Conservation (phyloP, 1,140 invertebrate genomes). For the Whitmania pigra region DNA sequence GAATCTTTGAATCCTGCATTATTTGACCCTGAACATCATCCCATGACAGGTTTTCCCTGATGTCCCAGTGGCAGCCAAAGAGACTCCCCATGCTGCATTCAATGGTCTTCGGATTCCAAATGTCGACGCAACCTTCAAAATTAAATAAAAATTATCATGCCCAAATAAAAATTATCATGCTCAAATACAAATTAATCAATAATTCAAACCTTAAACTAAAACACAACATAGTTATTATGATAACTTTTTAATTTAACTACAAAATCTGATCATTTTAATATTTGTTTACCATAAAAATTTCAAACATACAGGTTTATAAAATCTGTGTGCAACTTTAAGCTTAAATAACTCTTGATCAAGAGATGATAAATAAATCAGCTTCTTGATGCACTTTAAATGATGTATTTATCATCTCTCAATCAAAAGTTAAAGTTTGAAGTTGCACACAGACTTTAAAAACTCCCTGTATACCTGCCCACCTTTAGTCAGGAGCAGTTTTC, state of each 20-base stretch:
- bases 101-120: constrained; percentile 3
- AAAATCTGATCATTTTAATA: neutral
- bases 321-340: too few species aligned
- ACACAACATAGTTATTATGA: neutral
- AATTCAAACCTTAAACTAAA: neutral
- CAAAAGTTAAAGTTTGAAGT: too few species aligned
- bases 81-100: neutral
- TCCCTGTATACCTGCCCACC: neutral
- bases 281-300: too few species aligned
- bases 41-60: neutral
- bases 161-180: neutral
- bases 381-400: too few species aligned
- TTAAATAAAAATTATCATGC: neutral
- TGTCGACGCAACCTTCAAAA: neutral
- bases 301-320: too few species aligned
- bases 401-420: too few species aligned
- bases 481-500: neutral
- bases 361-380: too few species aligned
- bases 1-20: neutral
- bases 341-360: too few species aligned
- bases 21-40: neutral
- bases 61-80: neutral
- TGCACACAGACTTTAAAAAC: too few species aligned
- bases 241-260: neutral
- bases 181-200: neutral